Evolutionary conservation across 2,797 vertebrate species (phyloP), one percentile per base, ranked within the genome.

Genomic region (Argya squamiceps): DNA sequence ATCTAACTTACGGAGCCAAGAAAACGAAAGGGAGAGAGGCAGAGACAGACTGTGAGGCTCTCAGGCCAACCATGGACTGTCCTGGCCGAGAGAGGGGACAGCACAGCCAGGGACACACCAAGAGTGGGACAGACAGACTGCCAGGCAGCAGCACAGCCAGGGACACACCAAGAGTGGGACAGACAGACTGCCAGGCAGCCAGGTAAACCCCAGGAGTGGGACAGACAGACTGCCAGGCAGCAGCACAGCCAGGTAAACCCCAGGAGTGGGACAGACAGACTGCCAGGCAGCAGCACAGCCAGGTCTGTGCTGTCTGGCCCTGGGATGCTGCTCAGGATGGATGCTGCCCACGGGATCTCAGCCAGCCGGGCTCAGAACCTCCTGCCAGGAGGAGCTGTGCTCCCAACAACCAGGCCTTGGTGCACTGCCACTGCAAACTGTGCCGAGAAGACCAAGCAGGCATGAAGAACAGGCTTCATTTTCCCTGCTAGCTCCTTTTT

Each of bases 41-140:
- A 94, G 65, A 96, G 73, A 76, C 80, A 95, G 94, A 92, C 85
- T 11, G 0, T 11, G 73, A 92, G 91, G 63, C 89, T 95, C 88
- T 86, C 55, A 32, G 89, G 77, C 87, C 89, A 85, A 26, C 76
- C 96, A 69, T 5, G 3, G 60, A 36, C 22, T 49, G 52, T 36
- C 26, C 69, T 43, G 52, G 63, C 29, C 39, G 29, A 21, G n/a
- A 23, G 39, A 10, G 23, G 32, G 65, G n/a, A 60, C 37, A 63
- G 37, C 37, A 39, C 37, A 37, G n/a, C 10, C 55, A 58, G 34
- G 23, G 11, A 36, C 34, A 36, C 34, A 17, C 15, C 34, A 36
- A 3, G 56, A 26, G 56, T 36, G 56, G 55, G n/a, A 56, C 55
- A 56, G n/a, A 56, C 56, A 58, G 34, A 58, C 56, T 36, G 44